Percentiles rank a stretch among this genome's conserved stretches.
phyloP scores from a whole-genome alignment of 2,113 vertebrate genomes.

The Vireo altiloquus region DNA sequence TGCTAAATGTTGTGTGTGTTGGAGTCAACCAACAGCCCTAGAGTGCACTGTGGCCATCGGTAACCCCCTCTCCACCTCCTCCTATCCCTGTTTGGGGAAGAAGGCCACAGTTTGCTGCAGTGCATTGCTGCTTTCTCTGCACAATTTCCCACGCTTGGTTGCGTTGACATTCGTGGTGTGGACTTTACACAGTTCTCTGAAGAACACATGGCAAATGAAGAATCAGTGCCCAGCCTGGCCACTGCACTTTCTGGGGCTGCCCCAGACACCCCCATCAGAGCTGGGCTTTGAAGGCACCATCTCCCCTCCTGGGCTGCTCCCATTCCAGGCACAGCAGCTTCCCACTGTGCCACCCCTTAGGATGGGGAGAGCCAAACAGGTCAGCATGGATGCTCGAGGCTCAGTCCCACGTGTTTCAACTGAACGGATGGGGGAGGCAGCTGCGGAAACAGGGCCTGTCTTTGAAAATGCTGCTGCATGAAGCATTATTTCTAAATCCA shows the following conservation, averaged over 20 bases:
- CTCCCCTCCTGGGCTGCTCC: neutral
- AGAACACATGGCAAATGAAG: neutral
- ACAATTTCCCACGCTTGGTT: accelerated
- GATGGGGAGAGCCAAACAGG: accelerated
- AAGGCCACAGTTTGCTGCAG: neutral
- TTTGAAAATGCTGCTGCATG: neutral
- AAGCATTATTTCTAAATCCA: neutral
- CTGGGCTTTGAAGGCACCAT: neutral
- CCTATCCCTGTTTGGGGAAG: neutral
- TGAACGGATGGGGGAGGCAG: accelerated
- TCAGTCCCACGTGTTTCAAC: neutral
- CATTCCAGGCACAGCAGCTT: neutral
- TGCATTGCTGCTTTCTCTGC: neutral
- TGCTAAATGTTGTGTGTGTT: accelerated
- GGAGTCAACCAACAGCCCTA: neutral
- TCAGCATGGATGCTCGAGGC: accelerated
- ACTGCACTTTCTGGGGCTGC: accelerated
- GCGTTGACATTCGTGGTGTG: neutral
- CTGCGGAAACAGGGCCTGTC: neutral
- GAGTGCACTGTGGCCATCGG: accelerated
- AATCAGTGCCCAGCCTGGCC: neutral
- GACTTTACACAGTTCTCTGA: neutral
- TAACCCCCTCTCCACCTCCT: accelerated
- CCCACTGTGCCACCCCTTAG: no score
- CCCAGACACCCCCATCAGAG: neutral